A percentile compares a stretch with the other conserved stretches of the same genome.
Evolutionary conservation across 2,797 vertebrate genomes (phyloP).

Genomic region (Benthosema pterotum): DNA sequence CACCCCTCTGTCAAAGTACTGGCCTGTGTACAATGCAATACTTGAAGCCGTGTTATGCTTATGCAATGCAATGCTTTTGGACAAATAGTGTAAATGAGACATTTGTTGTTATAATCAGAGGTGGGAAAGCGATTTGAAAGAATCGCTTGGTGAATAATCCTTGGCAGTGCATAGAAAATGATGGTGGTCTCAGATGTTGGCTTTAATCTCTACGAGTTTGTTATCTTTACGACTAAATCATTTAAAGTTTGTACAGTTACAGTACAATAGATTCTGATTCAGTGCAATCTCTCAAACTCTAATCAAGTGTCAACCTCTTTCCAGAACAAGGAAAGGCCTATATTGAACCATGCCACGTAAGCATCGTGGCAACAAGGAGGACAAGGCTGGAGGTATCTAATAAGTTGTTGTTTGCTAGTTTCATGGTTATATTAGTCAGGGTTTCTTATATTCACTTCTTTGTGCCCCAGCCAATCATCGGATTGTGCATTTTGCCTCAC

Average conservation of each 20-base stretch:
- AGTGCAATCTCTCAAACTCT: neutral
- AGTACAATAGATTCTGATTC: neutral
- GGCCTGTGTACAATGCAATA: neutral
- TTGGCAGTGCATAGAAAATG: neutral
- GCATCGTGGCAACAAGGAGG: conserved; percentile 87
- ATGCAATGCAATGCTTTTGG: no score
- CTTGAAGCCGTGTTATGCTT: no score
- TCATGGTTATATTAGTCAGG: neutral
- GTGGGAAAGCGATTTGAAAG: neutral
- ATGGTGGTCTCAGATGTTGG: neutral
- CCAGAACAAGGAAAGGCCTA: conserved; percentile 78
- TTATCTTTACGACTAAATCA: neutral
- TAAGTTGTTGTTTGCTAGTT: conserved; percentile 23
- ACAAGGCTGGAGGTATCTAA: conserved; percentile 81
- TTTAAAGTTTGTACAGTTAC: neutral
- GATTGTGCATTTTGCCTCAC: neutral
- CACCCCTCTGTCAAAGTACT: conserved; percentile 16
- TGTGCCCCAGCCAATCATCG: neutral
- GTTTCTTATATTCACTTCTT: neutral
- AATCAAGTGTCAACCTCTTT: conserved; percentile 12
- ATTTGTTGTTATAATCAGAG: no score
- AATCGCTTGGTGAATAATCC: conserved; percentile 1
- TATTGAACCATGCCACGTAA: conserved; percentile 93
- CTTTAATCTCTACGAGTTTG: neutral
- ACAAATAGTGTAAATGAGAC: no score